A percentile compares a stretch with the other conserved stretches of the same genome.
These are phyloP conservation scores for Lypha dubia DNA, from an alignment of 2,888 invertebrate species.

Conservation along the genomic window DNA sequence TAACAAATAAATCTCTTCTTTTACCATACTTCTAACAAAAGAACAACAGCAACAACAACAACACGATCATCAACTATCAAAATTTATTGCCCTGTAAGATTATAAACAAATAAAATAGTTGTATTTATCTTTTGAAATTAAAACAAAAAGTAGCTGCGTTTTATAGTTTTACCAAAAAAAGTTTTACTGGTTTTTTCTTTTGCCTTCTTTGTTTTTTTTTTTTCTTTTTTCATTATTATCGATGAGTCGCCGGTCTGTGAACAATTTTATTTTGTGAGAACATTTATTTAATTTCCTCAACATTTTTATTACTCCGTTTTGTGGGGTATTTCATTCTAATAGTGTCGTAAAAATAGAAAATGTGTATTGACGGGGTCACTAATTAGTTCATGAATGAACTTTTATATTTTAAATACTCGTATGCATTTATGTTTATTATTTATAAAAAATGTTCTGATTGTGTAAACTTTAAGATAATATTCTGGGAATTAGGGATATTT, in stretches of 20 bases:
- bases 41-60: neutral
- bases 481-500: constrained; percentile 12
- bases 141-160: constrained; percentile 44
- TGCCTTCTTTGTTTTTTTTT: neutral
- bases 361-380: constrained; percentile 37
- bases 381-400: constrained; percentile 54
- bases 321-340: constrained; percentile 25
- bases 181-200: no score
- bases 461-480: neutral
- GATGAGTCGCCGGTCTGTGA: neutral
- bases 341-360: constrained; percentile 20
- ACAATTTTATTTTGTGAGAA: constrained; percentile 45
- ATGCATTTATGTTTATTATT: neutral
- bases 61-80: no score
- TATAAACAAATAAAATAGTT: constrained; percentile 34
- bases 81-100: constrained; percentile 22
- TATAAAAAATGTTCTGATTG: neutral
- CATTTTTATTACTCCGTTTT: constrained; percentile 22
- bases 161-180: constrained; percentile 34
- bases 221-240: neutral
- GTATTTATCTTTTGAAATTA: neutral
- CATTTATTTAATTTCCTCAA: constrained; percentile 27
- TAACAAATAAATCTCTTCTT: neutral
- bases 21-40: neutral
- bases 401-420: neutral